These are phyloP conservation scores for Parazoanthus darwini DNA, from an alignment of 92 coral and sea anemone species.

Conservation along the genomic window DNA sequence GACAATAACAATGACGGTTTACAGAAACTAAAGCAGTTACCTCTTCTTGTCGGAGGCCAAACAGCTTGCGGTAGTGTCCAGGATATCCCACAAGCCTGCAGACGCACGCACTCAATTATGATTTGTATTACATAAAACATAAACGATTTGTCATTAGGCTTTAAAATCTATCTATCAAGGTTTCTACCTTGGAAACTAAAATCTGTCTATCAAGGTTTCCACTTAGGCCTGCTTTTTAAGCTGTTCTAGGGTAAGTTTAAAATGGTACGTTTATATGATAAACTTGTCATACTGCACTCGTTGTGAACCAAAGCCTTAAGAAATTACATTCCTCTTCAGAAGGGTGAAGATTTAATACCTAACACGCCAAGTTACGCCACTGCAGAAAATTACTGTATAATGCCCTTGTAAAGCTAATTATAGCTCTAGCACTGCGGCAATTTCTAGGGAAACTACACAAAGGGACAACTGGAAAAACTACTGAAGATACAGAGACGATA, in stretches of 20 bases:
- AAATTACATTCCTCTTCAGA: neutral
- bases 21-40: slow-evolving; percentile 35
- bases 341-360: neutral
- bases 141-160: too few relatives aligned
- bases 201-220: too few relatives aligned
- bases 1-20: too few relatives aligned
- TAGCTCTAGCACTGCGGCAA: neutral
- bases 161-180: too few relatives aligned
- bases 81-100: slow-evolving; percentile 95
- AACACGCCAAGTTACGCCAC: neutral
- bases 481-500: neutral
- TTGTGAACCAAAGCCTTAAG: neutral
- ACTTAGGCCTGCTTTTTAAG: too few relatives aligned
- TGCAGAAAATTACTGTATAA: neutral
- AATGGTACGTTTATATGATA: too few relatives aligned
- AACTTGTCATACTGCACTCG: too few relatives aligned
- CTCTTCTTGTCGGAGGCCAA: slow-evolving; percentile 99
- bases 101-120: neutral
- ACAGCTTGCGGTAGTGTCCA: slow-evolving; percentile 91
- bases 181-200: too few relatives aligned
- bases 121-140: neutral
- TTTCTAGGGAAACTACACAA: neutral
- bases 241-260: too few relatives aligned
- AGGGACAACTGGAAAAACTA: neutral
- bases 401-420: neutral